Base-by-base conservation (phyloP, 2,797 vertebrate species). In the Trematomus bernacchii region DNA sequence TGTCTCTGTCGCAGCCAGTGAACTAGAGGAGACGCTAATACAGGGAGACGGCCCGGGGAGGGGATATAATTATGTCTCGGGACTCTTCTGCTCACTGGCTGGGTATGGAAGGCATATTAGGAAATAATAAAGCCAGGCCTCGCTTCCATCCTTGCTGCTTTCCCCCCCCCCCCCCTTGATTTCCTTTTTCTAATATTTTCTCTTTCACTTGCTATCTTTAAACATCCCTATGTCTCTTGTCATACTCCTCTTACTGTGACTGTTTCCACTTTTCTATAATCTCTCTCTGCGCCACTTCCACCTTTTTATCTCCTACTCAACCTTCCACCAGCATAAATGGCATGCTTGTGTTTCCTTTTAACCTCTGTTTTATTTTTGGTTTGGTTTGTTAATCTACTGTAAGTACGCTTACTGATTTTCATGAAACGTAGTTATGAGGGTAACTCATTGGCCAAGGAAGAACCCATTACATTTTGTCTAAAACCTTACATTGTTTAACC, bases 1-100 rank as follows among this genome's bases (percentile, higher is more conserved):
- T 96, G 95, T 96, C 95, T 96, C 95, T 96, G 95, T 96, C 95
- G 91, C 82, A 91, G 92, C 92, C 92, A 91, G 95, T 96, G 95
- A 95, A 94, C 94, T 93, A 93, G 92, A 95, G 93, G 93, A 96
- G 95, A 95, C 88, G 91, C 92, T 96, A 96, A 96, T 95, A 90
- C 93, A 93, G 93, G 92, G 91, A 92, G 95, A 96, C 94, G 93
- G 95, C 94, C 92, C 91, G 76, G 93, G 92, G 93, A 95, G 93
- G 93, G 93, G 94, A 95, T 95, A 94, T 95, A 96, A 96, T 96
- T 95, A 95, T 95, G 94, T 95, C 94, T 94, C 89, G 80, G 90
- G 92, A 89, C 94, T 94, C 93, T 91, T 91, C 92, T 91, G 91
- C 91, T 92, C 86, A 78, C 94, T 91, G 88, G 87, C 94, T 90